A percentile compares a stretch with the other conserved stretches of the same genome.
These are phyloP conservation scores for Cheilosia impressa DNA, from an alignment of 2,888 invertebrate genomes.

Conservation along the genomic window DNA sequence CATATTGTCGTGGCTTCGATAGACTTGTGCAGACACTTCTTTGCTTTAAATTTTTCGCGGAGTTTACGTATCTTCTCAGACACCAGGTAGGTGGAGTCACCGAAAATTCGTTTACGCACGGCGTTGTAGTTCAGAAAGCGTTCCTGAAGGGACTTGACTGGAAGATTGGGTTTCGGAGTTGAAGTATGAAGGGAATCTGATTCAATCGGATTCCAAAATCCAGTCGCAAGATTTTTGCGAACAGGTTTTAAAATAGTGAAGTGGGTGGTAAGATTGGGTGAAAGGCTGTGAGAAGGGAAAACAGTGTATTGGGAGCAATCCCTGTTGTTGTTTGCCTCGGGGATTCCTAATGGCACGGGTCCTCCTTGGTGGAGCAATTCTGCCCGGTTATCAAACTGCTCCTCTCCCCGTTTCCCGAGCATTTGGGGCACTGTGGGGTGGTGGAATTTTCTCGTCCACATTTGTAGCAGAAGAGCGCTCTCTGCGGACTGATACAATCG, in stretches of 20 bases:
- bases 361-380: background rate
- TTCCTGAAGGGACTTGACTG: too few species aligned
- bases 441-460: too few species aligned
- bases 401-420: conserved; percentile 1
- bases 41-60: background rate
- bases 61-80: background rate
- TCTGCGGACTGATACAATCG: background rate
- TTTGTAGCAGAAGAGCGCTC: background rate
- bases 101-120: background rate
- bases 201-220: too few species aligned
- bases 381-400: background rate
- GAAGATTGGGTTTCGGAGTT: too few species aligned
- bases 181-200: too few species aligned
- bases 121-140: too few species aligned
- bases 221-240: too few species aligned
- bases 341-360: background rate
- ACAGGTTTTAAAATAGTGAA: too few species aligned
- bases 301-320: too few species aligned
- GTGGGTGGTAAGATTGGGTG: background rate
- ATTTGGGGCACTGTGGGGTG: too few species aligned
- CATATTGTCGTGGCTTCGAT: background rate
- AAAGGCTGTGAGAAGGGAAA: too few species aligned
- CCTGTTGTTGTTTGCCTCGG: too few species aligned
- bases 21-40: background rate
- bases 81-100: background rate